Base-by-base conservation (phyloP, 2,113 vertebrate species). In the Candoia aspera region DNA sequence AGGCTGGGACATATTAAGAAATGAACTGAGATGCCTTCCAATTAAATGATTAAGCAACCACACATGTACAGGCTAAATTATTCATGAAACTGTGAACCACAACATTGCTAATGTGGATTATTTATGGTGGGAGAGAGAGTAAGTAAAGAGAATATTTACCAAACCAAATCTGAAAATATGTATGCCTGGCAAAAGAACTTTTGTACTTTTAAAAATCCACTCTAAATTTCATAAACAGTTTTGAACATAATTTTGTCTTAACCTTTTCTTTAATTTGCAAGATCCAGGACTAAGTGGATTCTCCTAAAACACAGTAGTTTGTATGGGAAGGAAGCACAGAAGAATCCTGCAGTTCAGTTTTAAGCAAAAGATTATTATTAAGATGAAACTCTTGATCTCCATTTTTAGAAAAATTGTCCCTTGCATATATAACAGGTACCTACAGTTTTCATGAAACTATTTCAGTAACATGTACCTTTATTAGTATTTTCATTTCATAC, bases 1-100 rank as follows among this genome's bases (percentile, higher is more conserved):
- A 97, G 97, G 98, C 97, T 96, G 96, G 96, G 96, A 97, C 95
- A 96, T 95, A 91, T 95, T 93, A 95, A 96, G 95, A 94, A 95
- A 95, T 97, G 95, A 97, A 88, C 88, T 96, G 89, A 93, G 87
- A 93, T 94, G 84, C 89, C 96, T 97, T 96, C 94, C 92, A 85
- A 93, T 95, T 29, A 93, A 93, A 96, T 93, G 92, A 94, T 92
- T 86, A 84, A 95, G 90, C 93, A 94, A 95, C 95, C 88, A 93
- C 95, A 95, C 91, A 89, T 37, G 57, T 94, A 95, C 53, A 90
- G 85, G 92, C 93, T 87, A 90, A 96, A 92, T 93, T 92, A 59
- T 92, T 73, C 42, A 92, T 91, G 92, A 93, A 86, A 94, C 8
- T 86, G 94, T 95, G 90, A 95, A 93, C 94, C 92, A 94, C 88